A percentile compares a stretch with the other conserved stretches of the same genome.
These are phyloP conservation scores for Andricus curvator DNA, from an alignment of 2,888 invertebrate species.

Conservation along the genomic window DNA sequence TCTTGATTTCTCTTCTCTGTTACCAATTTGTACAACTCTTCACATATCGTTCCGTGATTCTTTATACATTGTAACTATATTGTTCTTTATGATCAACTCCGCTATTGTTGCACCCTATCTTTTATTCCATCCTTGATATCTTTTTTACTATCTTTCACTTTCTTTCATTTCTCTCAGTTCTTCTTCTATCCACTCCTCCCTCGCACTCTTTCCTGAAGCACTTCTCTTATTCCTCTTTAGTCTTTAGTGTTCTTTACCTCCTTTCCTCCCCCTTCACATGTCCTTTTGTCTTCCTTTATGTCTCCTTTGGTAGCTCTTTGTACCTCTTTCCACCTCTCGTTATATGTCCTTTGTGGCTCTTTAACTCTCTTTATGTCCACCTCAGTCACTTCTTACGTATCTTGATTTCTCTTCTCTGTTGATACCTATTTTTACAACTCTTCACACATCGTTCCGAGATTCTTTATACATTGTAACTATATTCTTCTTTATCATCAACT, in stretches of 20 bases:
- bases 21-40: neutral
- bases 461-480: neutral
- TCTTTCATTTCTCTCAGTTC: constrained; percentile 10
- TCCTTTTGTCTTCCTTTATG: neutral
- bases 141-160: no score
- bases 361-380: neutral
- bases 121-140: no score
- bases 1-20: neutral
- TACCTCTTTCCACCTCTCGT: neutral
- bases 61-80: neutral
- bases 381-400: neutral
- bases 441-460: neutral
- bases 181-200: no score
- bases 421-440: neutral
- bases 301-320: neutral
- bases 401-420: neutral
- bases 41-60: neutral
- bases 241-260: constrained; percentile 32
- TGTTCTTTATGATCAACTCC: no score
- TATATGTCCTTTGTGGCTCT: no score
- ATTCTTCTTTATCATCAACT: no score
- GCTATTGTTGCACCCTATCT: no score
- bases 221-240: constrained; percentile 28
- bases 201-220: constrained; percentile 3
- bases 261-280: neutral